Base-by-base conservation (phyloP, 2,113 vertebrate genomes). In the Dendrocopos noguchii region DNA sequence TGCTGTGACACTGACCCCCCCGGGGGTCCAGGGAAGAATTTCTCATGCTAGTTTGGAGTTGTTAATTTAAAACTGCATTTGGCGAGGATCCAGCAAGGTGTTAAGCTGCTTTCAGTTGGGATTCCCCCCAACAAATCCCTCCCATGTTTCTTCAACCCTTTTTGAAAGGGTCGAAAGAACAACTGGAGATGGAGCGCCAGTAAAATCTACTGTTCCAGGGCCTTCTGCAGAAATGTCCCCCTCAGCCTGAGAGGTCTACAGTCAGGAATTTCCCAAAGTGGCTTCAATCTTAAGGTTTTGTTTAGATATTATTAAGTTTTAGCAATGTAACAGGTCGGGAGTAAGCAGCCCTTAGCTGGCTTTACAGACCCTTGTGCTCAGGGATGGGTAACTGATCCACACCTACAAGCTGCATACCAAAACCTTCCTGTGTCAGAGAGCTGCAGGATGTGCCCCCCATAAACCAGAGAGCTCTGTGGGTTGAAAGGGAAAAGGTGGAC, bases 81-180 rank as follows among this genome's bases (percentile, higher is more conserved):
- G 87, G 87, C 29, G 0, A 75, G 39, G 57, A 74, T 90, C 93
- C 94, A 94, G 47, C 87, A 94, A 91, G 93, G 84, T 94, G 76
- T 92, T 94, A 71, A 72, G 65, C 85, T 91, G 9, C 61, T 86
- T 88, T 53, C 65, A 79, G 21, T 71, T 1, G 1, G 42, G 67
- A 89, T 15, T 80, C 85, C 25, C 39, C 39, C 64, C 29, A 19
- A 20, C 27, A 15, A 0, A 6, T 70, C 33, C 42, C 83, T 90
- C n/a, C 72, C 15, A 27, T 28, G 20, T 88, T 94, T 80, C 53
- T 64, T 93, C 84, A 77, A 2, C 8, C n/a, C 25, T 88, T 92
- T 86, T 12, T 83, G 39, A 83, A 84, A 80, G 42, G 6, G 39
- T 79, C 83, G 44, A 70, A 70, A 91, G 80, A 89, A 61, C 61